phyloP scores from a whole-genome alignment of 2,113 vertebrate species.

The Hippocampus zosterae region DNA sequence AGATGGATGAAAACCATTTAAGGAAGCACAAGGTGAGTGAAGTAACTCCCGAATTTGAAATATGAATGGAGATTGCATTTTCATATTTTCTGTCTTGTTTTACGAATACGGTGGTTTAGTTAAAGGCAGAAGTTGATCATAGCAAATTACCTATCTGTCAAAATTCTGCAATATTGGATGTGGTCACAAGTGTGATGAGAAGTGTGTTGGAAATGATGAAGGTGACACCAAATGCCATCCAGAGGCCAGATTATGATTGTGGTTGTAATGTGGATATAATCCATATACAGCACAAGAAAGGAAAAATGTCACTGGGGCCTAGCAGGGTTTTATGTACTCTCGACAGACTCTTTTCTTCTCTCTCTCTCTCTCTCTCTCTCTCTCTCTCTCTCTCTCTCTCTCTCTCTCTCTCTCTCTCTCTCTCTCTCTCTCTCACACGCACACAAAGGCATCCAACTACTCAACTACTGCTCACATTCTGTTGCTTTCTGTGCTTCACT shows the following conservation, averaged over 20 bases:
- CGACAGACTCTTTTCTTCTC: conserved; percentile 21
- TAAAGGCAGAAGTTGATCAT: no score
- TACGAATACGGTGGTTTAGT: neutral
- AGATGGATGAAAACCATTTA: neutral
- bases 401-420: no score
- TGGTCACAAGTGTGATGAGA: conserved; percentile 26
- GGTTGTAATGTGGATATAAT: conserved; percentile 47
- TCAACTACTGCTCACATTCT: neutral
- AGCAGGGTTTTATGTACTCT: conserved; percentile 43
- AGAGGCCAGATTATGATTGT: conserved; percentile 46
- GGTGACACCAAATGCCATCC: conserved; percentile 51
- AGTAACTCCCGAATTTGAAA: neutral
- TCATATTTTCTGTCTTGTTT: neutral
- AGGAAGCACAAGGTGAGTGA: neutral
- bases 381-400: no score
- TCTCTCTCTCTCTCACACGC: neutral
- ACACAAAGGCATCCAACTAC: neutral
- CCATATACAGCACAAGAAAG: conserved; percentile 40
- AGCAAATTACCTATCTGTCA: conserved; percentile 1
- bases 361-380: no score
- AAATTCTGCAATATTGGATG: conserved; percentile 16
- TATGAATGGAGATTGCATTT: neutral
- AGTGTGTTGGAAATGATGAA: conserved; percentile 57
- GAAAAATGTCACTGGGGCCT: conserved; percentile 64
- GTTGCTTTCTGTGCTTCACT: neutral